These are phyloP conservation scores for Rhinogobio ventralis DNA, from an alignment of 2,797 vertebrate genomes.

Conservation along the genomic window DNA sequence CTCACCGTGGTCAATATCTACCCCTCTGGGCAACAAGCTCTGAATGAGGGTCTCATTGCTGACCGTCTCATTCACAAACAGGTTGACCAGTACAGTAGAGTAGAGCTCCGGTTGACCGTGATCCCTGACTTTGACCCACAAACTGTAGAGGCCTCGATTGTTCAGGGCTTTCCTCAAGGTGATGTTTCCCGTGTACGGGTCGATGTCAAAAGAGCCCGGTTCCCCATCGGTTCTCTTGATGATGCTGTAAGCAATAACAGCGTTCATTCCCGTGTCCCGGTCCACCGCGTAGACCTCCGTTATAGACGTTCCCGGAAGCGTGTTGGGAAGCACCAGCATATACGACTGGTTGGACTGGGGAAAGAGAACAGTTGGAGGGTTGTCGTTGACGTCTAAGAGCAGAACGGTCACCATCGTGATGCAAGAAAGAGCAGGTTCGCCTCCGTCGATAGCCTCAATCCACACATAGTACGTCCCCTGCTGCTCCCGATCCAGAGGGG, in stretches of 20 bases:
- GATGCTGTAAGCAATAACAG: slow-evolving; percentile 97
- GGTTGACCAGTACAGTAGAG: slow-evolving; percentile 94
- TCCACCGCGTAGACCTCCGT: slow-evolving; percentile 98
- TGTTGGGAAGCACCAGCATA: slow-evolving; percentile 91
- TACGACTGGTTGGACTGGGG: slow-evolving; percentile 98
- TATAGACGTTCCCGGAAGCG: slow-evolving; percentile 92
- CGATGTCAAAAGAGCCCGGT: slow-evolving; percentile 91
- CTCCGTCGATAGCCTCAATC: slow-evolving; percentile 93
- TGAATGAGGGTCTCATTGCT: slow-evolving; percentile 97
- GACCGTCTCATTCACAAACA: slow-evolving; percentile 97
- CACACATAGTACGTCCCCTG: slow-evolving; percentile 94
- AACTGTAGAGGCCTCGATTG: slow-evolving; percentile 92
- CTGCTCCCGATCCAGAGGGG: slow-evolving; percentile 92
- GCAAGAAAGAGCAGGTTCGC: slow-evolving; percentile 90
- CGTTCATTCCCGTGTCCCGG: slow-evolving; percentile 98
- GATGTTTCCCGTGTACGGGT: slow-evolving; percentile 96
- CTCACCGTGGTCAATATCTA: slow-evolving; percentile 91
- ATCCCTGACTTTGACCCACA: slow-evolving; percentile 96
- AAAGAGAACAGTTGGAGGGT: slow-evolving; percentile 94
- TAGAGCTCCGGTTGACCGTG: slow-evolving; percentile 95
- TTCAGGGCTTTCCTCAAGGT: slow-evolving; percentile 92
- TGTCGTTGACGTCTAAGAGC: slow-evolving; percentile 97
- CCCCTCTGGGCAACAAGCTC: slow-evolving; percentile 88
- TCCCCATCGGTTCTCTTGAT: slow-evolving; percentile 93
- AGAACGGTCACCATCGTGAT: slow-evolving; percentile 94